Conservation (phyloP, 1,140 invertebrate genomes). For the Penaeus indicus region DNA sequence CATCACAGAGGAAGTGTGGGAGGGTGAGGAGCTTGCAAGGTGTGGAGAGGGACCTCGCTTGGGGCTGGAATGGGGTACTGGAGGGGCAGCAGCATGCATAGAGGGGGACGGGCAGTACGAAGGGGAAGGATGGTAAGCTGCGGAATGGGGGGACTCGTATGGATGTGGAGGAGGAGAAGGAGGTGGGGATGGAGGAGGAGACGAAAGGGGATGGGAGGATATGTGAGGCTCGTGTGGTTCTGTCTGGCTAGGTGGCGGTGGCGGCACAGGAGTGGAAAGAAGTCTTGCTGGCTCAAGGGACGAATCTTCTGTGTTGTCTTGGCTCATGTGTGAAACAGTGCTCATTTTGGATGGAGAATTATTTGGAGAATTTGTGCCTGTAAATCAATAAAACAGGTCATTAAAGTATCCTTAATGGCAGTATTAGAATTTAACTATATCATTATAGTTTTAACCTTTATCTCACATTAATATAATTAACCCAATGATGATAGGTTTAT, state of each 20-base stretch:
- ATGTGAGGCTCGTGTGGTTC: not conserved
- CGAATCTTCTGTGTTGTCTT: slow-evolving; percentile 15
- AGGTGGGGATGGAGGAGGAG: not conserved
- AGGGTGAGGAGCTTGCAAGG: too few species aligned
- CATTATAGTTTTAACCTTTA: too few species aligned
- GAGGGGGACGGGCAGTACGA: too few species aligned
- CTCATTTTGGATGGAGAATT: slow-evolving; percentile 8
- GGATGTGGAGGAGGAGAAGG: not conserved
- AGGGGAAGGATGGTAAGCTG: not conserved
- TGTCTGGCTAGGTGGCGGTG: slow-evolving; percentile 10
- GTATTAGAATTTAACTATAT: too few species aligned
- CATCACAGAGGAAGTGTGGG: too few species aligned
- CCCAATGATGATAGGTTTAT: too few species aligned
- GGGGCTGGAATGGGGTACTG: too few species aligned
- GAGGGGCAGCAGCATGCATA: too few species aligned
- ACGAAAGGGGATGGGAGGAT: not conserved
- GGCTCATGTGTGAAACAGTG: not conserved
- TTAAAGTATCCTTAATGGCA: too few species aligned
- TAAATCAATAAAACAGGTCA: not conserved
- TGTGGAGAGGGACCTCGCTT: too few species aligned
- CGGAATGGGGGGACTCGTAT: not conserved
- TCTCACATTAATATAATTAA: too few species aligned
- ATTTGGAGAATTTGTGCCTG: slow-evolving; percentile 11
- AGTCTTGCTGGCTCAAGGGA: slow-evolving; percentile 11
- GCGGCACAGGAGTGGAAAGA: slow-evolving; percentile 47